Evolutionary conservation across 2,797 vertebrate species (phyloP).

Genomic region (Masticophis lateralis): DNA sequence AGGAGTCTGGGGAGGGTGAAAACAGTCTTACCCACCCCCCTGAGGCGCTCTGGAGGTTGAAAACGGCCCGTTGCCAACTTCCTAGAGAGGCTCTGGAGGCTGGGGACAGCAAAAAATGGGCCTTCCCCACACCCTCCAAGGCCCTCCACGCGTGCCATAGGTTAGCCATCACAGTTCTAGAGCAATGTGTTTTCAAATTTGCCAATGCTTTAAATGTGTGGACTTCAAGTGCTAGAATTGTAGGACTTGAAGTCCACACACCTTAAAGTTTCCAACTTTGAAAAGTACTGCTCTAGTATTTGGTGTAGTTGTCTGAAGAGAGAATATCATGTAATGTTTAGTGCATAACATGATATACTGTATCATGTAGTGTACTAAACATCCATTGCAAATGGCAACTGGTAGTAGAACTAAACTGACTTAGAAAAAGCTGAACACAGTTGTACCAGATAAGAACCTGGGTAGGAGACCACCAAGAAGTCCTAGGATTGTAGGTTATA

Average conservation of each 20-base stretch:
- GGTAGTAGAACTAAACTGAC: background rate
- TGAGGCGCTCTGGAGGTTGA: no score
- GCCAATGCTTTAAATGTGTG: background rate
- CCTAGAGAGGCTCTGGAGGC: no score
- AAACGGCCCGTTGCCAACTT: no score
- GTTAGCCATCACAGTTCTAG: background rate
- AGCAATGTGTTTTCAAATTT: background rate
- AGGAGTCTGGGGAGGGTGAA: no score
- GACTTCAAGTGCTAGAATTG: background rate
- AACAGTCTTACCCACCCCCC: no score
- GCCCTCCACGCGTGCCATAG: background rate
- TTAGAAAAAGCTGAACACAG: background rate
- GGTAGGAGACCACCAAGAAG: background rate
- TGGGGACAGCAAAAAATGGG: no score
- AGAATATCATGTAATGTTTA: background rate
- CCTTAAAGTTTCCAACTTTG: background rate
- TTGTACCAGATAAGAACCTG: background rate
- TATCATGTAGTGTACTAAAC: constrained; percentile 1
- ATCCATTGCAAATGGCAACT: background rate
- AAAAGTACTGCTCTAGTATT: background rate
- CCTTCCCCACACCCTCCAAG: no score
- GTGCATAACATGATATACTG: background rate
- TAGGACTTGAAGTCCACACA: background rate
- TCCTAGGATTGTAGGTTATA: background rate
- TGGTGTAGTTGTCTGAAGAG: background rate